Percentiles rank a stretch among this genome's conserved stretches.
Conservation (phyloP, 2,797 vertebrate species). For the Falco rusticolus region DNA sequence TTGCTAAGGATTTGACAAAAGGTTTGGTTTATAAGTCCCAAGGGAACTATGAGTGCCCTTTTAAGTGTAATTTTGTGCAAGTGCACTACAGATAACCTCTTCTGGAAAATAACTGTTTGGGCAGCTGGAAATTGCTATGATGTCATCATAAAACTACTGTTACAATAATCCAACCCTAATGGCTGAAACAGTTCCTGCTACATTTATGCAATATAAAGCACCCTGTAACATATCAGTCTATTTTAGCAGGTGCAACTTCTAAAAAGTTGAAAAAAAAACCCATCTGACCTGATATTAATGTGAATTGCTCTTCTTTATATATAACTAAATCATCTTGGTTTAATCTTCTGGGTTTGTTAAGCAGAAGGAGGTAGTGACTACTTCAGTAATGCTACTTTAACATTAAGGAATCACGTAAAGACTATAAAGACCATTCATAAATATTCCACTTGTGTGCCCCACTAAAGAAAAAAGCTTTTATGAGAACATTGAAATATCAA, state of each 20-base stretch:
- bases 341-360: background rate
- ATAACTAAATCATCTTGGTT: background rate
- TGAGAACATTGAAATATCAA: background rate
- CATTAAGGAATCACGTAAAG: background rate
- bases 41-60: conserved; percentile 11
- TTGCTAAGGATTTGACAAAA: background rate
- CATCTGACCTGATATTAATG: background rate
- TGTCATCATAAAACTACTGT: conserved; percentile 68
- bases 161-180: conserved; percentile 57
- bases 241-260: conserved; percentile 19
- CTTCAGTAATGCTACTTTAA: background rate
- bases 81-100: conserved; percentile 61
- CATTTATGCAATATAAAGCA: conserved; percentile 2
- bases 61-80: conserved; percentile 47
- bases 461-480: background rate
- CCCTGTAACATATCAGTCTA: background rate
- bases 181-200: conserved; percentile 50
- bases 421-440: background rate
- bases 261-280: background rate
- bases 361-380: background rate
- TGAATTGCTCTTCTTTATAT: background rate
- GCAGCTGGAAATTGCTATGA: conserved; percentile 64
- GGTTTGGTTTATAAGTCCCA: background rate
- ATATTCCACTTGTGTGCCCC: background rate
- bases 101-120: conserved; percentile 47